Evolutionary conservation across 2,113 vertebrate genomes (phyloP).

Genomic region (Microtus ochrogaster): DNA sequence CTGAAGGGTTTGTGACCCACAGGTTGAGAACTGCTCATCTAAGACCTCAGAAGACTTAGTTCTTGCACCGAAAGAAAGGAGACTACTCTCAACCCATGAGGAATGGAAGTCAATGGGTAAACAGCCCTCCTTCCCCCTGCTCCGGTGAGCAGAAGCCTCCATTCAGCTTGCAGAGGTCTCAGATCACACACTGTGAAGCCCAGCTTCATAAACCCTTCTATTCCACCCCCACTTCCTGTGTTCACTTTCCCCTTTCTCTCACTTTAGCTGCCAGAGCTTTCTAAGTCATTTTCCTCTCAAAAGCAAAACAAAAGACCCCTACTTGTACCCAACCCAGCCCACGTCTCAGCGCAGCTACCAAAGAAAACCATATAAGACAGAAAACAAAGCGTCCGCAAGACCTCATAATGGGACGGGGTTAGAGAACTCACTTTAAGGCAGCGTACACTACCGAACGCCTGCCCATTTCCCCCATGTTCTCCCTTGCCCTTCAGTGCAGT

Average conservation of each 20-base stretch:
- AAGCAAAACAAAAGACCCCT: background rate
- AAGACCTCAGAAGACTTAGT: background rate
- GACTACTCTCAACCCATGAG: background rate
- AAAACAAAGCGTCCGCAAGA: background rate
- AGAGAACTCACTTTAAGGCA: background rate
- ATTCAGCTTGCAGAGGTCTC: background rate
- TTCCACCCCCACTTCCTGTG: background rate
- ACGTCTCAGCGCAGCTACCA: background rate
- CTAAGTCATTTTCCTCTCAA: background rate
- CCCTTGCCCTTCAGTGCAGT: background rate
- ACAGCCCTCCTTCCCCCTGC: background rate
- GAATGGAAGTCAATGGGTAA: background rate
- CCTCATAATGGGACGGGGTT: background rate
- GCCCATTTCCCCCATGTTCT: accelerated
- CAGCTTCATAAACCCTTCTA: background rate
- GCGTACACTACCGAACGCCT: background rate
- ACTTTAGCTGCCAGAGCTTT: background rate
- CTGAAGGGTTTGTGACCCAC: background rate
- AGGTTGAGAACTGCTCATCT: background rate
- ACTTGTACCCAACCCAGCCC: background rate
- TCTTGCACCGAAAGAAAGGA: background rate
- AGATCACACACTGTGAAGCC: background rate
- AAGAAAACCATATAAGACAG: background rate
- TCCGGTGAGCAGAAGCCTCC: background rate
- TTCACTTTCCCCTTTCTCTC: background rate